phyloP scores from a whole-genome alignment of 2,113 vertebrate species.

The Potamarius usumacintae region DNA sequence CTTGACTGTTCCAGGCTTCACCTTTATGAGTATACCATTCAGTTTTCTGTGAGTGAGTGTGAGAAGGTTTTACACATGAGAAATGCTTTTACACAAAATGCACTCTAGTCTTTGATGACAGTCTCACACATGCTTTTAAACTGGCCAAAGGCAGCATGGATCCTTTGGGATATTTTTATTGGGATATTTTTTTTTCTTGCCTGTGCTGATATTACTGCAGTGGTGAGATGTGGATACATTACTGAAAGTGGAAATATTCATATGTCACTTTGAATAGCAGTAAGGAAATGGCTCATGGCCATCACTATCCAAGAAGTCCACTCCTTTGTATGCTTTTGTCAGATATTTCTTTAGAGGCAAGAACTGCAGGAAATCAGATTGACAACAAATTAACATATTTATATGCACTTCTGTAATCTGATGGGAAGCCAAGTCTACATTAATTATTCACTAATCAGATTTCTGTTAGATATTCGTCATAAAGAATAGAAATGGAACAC shows the following conservation, averaged over 20 bases:
- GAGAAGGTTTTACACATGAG: background rate
- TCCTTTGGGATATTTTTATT: background rate
- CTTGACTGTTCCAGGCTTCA: background rate
- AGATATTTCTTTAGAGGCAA: background rate
- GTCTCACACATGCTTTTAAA: constrained; percentile 19
- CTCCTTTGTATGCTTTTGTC: background rate
- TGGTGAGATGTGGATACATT: constrained; percentile 11
- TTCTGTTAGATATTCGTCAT: background rate
- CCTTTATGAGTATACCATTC: background rate
- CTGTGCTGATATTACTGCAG: constrained; percentile 5
- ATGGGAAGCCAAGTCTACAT: background rate
- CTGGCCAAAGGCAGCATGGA: background rate
- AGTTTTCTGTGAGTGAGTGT: background rate
- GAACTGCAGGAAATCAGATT: background rate
- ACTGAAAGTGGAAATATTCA: constrained; percentile 16
- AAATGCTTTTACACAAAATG: constrained; percentile 12
- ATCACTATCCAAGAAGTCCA: background rate
- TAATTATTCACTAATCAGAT: background rate
- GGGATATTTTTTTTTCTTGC: constrained; percentile 7
- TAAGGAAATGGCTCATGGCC: background rate
- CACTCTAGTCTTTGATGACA: background rate
- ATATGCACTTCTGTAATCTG: background rate
- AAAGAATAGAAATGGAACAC: background rate
- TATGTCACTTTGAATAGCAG: background rate
- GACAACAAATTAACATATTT: background rate